These are phyloP conservation scores for Mimas tiliae DNA, from an alignment of 2,888 invertebrate genomes.

Conservation along the genomic window DNA sequence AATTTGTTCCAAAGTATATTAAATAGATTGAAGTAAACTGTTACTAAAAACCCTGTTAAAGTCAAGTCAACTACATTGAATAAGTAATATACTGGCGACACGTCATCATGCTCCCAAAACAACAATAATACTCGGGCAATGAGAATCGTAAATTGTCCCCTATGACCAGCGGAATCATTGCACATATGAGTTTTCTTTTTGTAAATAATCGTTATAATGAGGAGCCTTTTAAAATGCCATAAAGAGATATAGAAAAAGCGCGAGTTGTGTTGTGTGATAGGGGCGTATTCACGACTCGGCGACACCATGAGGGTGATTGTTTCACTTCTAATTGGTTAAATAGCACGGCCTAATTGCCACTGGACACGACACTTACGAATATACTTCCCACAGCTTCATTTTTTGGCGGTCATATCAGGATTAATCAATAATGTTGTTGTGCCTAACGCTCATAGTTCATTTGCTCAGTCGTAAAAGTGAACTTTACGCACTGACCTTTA, in stretches of 20 bases:
- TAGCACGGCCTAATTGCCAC: slow-evolving; percentile 74
- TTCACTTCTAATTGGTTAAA: slow-evolving; percentile 82
- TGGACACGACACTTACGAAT: slow-evolving; percentile 66
- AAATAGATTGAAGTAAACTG: slow-evolving; percentile 62
- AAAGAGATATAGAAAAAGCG: slow-evolving; percentile 76
- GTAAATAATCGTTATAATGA: slow-evolving; percentile 73
- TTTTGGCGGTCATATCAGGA: background rate
- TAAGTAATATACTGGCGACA: slow-evolving; percentile 70
- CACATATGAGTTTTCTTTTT: slow-evolving; percentile 65
- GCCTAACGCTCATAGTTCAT: background rate
- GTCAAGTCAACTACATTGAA: slow-evolving; percentile 55
- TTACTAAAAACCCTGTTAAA: slow-evolving; percentile 54
- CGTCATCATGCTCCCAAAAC: slow-evolving; percentile 68
- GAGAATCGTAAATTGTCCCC: slow-evolving; percentile 79
- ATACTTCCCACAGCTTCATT: slow-evolving; percentile 37
- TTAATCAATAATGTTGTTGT: background rate
- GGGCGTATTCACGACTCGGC: slow-evolving; percentile 78
- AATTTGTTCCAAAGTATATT: slow-evolving; percentile 58
- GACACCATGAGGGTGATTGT: slow-evolving; percentile 79
- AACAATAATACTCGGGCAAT: slow-evolving; percentile 67
- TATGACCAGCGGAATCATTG: slow-evolving; percentile 64
- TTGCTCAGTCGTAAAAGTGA: no score
- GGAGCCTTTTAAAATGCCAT: slow-evolving; percentile 78
- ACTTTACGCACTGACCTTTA: no score
- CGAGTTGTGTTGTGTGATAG: slow-evolving; percentile 69